Evolutionary conservation across 2,888 invertebrate genomes (phyloP), one percentile per base, ranked within the genome.

Genomic region (Beris chalybata): DNA sequence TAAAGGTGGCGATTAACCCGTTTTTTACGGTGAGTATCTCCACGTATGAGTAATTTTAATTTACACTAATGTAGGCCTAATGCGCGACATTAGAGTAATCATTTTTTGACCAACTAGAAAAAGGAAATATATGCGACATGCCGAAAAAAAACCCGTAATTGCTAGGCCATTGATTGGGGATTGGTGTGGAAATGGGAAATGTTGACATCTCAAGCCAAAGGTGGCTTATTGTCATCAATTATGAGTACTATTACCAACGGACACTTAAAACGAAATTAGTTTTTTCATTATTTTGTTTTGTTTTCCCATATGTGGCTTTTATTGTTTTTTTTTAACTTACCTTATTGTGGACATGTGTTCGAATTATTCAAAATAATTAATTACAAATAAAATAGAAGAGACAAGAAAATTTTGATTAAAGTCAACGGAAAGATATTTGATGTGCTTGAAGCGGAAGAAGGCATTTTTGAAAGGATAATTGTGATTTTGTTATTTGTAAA

Each of bases 21-120:
- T 59, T 48, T 31, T 43, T 6, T 7, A 29, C 38, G 22, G 7
- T 29, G 15, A 2, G n/a, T 12, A 57, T 31, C 32, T 31, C 52
- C 61, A 61, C 52, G 52, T 61, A 61, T 61, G 61, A 61, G 61
- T 74, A 75, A 78, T 76, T 79, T 79, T 79, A 79, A 79, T 79
- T 79, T 77, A 76, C 77, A 75, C 77, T 79, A 79, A 79, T 79
- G 79, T 75, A 77, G 75, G 75, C 76, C 76, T 79, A 79, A 79
- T 79, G 78, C 76, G 74, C 74, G 72, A 77, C 78, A 78, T 77
- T 79, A 78, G 74, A 74, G 76, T 75, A 79, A 78, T 77, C 77
- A 77, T 76, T 76, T 76, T 77, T 76, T 70, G 66, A 65, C 30
- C 45, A 64, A 38, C 45, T 54, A 31, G 29, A 54, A 48, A 61